Conservation (phyloP, 2,797 vertebrate genomes). For the Silurus lanzhouensis region DNA sequence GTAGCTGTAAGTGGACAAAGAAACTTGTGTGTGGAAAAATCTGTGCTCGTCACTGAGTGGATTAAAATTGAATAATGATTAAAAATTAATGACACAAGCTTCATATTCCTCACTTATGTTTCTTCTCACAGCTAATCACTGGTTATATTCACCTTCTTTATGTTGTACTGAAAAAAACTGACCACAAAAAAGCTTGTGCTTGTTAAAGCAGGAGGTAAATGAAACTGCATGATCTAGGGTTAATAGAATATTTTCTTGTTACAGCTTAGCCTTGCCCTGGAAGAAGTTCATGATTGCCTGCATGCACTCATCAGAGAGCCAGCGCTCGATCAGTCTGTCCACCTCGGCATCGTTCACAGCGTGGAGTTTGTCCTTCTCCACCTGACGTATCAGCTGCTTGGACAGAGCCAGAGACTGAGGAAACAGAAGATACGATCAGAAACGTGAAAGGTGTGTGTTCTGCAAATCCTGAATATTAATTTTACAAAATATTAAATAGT, state of each 20-base stretch:
- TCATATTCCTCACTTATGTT: not conserved
- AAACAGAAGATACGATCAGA: not conserved
- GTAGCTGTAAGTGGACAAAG: not conserved
- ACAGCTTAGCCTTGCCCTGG: conserved; percentile 83
- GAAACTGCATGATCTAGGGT: too few relatives aligned
- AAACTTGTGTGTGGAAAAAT: not conserved
- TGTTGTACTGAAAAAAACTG: too few relatives aligned
- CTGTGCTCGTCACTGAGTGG: not conserved
- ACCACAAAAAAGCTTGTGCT: too few relatives aligned
- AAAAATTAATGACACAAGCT: not conserved
- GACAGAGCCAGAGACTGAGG: conserved; percentile 79
- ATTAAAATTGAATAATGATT: not conserved
- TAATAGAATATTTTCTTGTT: conserved; percentile 38
- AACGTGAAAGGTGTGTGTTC: not conserved
- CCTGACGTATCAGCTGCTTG: conserved; percentile 81
- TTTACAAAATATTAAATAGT: not conserved
- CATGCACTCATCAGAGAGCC: conserved; percentile 82
- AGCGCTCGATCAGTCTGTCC: conserved; percentile 74
- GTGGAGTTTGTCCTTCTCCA: conserved; percentile 81
- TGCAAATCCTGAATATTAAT: not conserved
- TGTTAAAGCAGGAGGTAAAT: too few relatives aligned
- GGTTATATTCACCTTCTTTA: not conserved
- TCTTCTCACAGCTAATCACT: not conserved
- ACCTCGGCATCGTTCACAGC: conserved; percentile 80
- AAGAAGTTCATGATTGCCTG: conserved; percentile 84